Evolutionary conservation across 2,888 invertebrate genomes (phyloP), one percentile per base, ranked within the genome.

Genomic region (Antheraea assamensis): DNA sequence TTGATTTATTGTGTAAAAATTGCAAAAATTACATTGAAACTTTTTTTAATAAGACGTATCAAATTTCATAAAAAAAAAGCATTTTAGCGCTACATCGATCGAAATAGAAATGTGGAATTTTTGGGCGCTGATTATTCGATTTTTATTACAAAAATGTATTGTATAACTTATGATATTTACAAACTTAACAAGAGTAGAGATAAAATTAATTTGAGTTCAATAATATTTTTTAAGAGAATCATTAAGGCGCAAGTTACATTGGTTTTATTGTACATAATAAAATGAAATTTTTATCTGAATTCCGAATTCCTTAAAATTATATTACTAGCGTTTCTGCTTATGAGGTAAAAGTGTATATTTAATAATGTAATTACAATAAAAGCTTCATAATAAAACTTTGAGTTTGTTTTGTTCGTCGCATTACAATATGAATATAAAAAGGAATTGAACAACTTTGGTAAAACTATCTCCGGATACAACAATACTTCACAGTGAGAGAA

Each of bases 111-210:
- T 31, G 27, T 64, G 30, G 1, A 68, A 10, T 61, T 68, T 35
- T 64, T 64, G 4, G 13, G 30, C 27, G 17, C 3, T 30, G 17
- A 3, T 30, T 64, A 4, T 15, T 7, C 17, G 5, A 68, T 68
- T 35, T 68, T 31, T 68, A 35, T 35, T 68, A 21, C n/a, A 35
- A 68, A 35, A 35, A 68, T 68, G 5, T 68, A 35, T 66, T 30
- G 66, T 17, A 66, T 66, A 66, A 66, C 66, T 66, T 66, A 66
- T 31, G 31, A 66, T 66, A 66, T 68, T 68, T 35, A 68, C n/a
- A 68, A 68, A 68, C 68, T 68, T 68, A 68, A 68, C 68, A 35
- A 68, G 31, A 30, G 61, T 27, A 61, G 17, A 64, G 17, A 64
- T 30, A 64, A 30, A 64, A 30, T 17, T 30, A 15, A 64, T 30